Percentiles rank a stretch among this genome's conserved stretches.
phyloP scores from a whole-genome alignment of 2,797 vertebrate genomes.

The Hippoglossus hippoglossus region DNA sequence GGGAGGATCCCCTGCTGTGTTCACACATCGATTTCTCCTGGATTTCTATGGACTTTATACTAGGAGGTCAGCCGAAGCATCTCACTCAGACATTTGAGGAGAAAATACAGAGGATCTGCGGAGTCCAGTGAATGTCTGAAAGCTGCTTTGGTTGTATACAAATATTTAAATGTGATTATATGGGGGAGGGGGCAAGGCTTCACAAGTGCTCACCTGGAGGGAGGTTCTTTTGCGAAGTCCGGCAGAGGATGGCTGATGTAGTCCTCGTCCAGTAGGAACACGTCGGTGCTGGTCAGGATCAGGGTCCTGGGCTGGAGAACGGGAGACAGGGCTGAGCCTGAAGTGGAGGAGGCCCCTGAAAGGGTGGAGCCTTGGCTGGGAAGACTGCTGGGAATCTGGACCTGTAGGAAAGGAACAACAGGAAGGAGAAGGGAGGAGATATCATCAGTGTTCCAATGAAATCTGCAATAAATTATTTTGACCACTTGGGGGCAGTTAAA shows the following conservation, averaged over 20 bases:
- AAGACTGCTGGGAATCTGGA: conserved; percentile 81
- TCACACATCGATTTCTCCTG: no score
- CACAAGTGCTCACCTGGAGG: conserved; percentile 74
- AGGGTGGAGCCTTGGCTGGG: conserved; percentile 69
- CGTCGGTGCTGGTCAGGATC: conserved; percentile 91
- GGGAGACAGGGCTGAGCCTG: conserved; percentile 65
- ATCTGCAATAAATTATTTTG: background rate
- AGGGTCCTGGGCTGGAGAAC: conserved; percentile 91
- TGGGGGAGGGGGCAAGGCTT: background rate
- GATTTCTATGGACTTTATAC: no score
- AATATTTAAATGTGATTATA: no score
- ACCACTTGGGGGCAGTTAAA: background rate
- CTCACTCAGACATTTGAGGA: no score
- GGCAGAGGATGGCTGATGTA: conserved; percentile 96
- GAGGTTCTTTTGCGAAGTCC: conserved; percentile 96
- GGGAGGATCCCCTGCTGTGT: no score
- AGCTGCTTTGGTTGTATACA: no score
- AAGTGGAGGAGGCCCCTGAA: conserved; percentile 67
- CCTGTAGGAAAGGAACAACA: conserved; percentile 53
- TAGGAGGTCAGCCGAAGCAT: no score
- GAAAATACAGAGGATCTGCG: no score
- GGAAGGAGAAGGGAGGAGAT: conserved; percentile 76
- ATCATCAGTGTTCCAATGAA: background rate
- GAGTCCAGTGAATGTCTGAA: no score
- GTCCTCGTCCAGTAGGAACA: conserved; percentile 96